Conservation (phyloP, 2,113 vertebrate species). For the Osmerus eperlanus region DNA sequence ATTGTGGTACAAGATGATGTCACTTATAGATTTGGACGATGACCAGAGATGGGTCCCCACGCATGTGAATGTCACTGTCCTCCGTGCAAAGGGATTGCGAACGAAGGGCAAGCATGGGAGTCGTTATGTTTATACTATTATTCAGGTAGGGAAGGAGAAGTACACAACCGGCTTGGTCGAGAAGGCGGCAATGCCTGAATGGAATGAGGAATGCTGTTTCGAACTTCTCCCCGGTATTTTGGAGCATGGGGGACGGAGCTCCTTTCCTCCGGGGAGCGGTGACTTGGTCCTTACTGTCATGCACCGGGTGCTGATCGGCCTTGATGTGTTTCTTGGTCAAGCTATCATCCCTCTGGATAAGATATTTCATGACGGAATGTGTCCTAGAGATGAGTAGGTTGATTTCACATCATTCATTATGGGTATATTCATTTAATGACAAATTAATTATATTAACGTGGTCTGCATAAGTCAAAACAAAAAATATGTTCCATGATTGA, state of each 20-base stretch:
- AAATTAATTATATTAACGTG: background rate
- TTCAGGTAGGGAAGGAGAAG: conserved; percentile 91
- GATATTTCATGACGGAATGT: conserved; percentile 74
- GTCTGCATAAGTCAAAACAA: background rate
- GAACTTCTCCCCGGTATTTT: conserved; percentile 86
- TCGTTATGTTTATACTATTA: conserved; percentile 89
- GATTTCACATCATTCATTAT: background rate
- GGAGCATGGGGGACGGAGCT: conserved; percentile 64
- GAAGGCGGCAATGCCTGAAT: conserved; percentile 82
- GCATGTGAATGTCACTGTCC: conserved; percentile 90
- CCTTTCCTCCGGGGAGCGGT: conserved; percentile 67
- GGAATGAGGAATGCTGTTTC: conserved; percentile 88
- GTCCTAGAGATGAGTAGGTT: conserved; percentile 86
- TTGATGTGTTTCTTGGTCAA: conserved; percentile 91
- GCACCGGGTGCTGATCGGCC: conserved; percentile 90
- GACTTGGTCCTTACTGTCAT: conserved; percentile 86
- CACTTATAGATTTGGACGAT: conserved; percentile 69
- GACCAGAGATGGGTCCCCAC: conserved; percentile 88
- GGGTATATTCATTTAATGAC: too few relatives aligned
- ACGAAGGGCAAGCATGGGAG: conserved; percentile 87
- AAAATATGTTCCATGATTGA: background rate
- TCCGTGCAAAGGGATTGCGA: conserved; percentile 83
- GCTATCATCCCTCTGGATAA: conserved; percentile 79
- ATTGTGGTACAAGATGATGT: conserved; percentile 56
- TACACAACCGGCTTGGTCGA: conserved; percentile 91